These are phyloP conservation scores for Heliothis virescens DNA, from an alignment of 1,140 invertebrate species.

Conservation along the genomic window DNA sequence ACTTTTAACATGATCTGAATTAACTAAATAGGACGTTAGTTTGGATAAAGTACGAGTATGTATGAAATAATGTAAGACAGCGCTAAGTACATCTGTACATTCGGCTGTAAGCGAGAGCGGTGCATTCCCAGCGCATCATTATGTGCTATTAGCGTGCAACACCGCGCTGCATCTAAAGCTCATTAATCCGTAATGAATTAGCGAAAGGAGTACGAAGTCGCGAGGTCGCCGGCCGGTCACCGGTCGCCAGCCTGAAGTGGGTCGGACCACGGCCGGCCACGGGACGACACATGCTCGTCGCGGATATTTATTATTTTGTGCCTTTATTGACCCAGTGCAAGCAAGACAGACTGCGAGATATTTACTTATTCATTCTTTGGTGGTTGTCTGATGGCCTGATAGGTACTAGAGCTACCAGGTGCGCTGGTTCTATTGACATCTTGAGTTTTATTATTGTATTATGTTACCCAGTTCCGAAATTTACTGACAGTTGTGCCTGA, in stretches of 20 bases:
- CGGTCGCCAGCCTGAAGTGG: conserved; percentile 16
- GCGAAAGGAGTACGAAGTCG: conserved; percentile 39
- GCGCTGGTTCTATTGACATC: no score
- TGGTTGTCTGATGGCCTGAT: neutral
- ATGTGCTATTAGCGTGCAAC: neutral
- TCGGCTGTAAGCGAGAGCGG: no score
- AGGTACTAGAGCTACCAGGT: no score
- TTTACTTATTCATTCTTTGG: neutral
- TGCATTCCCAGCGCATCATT: neutral
- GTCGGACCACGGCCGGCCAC: conserved; percentile 3
- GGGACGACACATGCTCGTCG: conserved; percentile 5
- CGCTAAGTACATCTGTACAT: no score
- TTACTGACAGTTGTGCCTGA: no score
- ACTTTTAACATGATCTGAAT: no score
- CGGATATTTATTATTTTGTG: conserved; percentile 5
- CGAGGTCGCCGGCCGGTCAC: conserved; percentile 31
- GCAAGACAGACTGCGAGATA: neutral
- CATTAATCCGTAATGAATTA: conserved; percentile 35
- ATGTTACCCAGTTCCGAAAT: no score
- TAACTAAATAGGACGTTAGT: no score
- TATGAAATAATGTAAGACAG: no score
- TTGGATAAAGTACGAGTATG: no score
- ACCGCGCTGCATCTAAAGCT: conserved; percentile 22
- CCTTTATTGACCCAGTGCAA: conserved; percentile 28
- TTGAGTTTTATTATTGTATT: no score